Evolutionary conservation across 2,113 vertebrate genomes (phyloP), one percentile per base, ranked within the genome.

Genomic region (Laticauda laticaudata): DNA sequence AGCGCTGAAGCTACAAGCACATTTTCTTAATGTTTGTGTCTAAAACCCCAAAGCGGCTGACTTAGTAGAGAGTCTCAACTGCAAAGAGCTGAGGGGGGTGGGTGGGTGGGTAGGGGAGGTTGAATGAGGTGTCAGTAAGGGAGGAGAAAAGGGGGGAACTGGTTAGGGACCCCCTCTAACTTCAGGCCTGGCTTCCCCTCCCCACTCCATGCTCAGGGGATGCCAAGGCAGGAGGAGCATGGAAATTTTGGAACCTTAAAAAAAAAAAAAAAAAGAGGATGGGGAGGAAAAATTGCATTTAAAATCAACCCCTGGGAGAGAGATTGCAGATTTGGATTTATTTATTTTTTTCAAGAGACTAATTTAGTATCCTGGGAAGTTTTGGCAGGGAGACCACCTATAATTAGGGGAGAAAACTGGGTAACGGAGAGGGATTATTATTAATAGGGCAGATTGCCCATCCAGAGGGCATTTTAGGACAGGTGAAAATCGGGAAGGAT

Each of bases 401-500:
- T 21, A 48, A 24, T 26, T 3, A 5, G 0, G 29, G 64, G 29
- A n/a, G 64, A n/a, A 69, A 75, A 34, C 64, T 75, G 64, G 4
- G 14, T 91, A 88, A n/a, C 1, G 26, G 29, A 21, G 18, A 1
- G 93, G 87, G 87, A 89, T 89, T 88, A 91, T 53, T 7, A 48
- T 51, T 51, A 48, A 53, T 53, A 57, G 6, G 59, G 24, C 51
- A 81, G 89, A 93, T 59, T 51, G 51, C 39, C 48, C 1, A 24
- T 24, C 4, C 92, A 61, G 51, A 69, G 88, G 69, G 29, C 29
- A 43, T 39, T 54, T 93, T 90, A 93, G 92, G 92, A 53, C 69
- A 87, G 18, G 34, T 24, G 23, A 5, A 20, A 4, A 3, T 20
- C 0, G 12, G 69, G 43, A 2, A 23, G 34, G 69, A 15, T 34